Evolutionary conservation across 2,113 vertebrate species (phyloP).

Genomic region (Ctenodactylus gundi): DNA sequence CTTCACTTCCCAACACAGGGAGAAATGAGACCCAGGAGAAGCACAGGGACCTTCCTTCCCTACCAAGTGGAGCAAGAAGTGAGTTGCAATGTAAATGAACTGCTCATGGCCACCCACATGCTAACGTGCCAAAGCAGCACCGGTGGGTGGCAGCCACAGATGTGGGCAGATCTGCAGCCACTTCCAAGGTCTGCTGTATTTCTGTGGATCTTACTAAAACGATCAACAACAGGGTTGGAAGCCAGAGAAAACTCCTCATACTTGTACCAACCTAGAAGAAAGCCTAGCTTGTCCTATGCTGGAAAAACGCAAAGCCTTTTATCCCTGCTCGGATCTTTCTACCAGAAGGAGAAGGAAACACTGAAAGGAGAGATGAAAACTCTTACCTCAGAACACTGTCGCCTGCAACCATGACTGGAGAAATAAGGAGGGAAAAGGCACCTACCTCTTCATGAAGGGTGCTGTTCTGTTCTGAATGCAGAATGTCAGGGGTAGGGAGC

Average conservation of each 20-base stretch:
- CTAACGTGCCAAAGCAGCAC: rapidly evolving
- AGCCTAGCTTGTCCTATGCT: not conserved
- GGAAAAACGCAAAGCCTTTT: not conserved
- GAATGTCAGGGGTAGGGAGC: not conserved
- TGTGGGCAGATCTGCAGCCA: not conserved
- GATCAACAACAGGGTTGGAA: not conserved
- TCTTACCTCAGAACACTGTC: not conserved
- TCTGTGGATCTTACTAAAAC: not conserved
- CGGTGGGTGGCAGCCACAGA: not conserved
- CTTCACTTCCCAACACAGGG: rapidly evolving
- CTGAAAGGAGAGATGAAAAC: not conserved
- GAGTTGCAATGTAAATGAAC: not conserved
- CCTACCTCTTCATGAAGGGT: rapidly evolving
- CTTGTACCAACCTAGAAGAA: not conserved
- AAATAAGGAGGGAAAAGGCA: not conserved
- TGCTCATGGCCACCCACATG: not conserved
- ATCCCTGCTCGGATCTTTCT: not conserved
- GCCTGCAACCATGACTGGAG: rapidly evolving
- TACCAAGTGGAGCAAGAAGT: not conserved
- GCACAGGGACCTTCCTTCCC: not conserved
- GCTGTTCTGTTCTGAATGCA: not conserved
- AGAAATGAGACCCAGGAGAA: not conserved
- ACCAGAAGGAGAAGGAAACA: not conserved
- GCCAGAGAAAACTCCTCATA: not conserved
- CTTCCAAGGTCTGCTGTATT: no score